Evolutionary conservation across 2,797 vertebrate genomes (phyloP).

Genomic region (Muscicapa comitata): DNA sequence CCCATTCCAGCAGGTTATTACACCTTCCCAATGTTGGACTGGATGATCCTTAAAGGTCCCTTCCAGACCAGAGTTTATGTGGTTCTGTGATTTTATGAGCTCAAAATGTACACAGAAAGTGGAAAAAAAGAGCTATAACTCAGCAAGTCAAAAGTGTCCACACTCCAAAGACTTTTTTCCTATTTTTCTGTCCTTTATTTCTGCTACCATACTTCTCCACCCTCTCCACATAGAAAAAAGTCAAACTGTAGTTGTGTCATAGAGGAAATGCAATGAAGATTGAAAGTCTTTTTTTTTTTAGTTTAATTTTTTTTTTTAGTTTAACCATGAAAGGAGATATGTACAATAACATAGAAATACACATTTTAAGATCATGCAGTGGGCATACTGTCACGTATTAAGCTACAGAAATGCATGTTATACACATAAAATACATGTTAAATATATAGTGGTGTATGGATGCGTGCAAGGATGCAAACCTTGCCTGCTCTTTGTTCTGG

Average conservation of each 20-base stretch:
- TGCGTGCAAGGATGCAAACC: neutral
- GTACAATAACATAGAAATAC: neutral
- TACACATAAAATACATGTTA: accelerated
- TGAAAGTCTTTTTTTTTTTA: neutral
- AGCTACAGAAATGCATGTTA: neutral
- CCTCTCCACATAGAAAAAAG: accelerated
- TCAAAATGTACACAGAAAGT: neutral
- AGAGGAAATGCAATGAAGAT: neutral
- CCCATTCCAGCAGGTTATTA: neutral
- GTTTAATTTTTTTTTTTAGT: neutral
- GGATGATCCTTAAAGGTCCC: neutral
- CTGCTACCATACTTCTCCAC: neutral
- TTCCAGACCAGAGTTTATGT: neutral
- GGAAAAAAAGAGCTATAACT: neutral
- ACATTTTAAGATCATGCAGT: neutral
- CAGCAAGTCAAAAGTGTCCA: neutral
- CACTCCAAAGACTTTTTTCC: neutral
- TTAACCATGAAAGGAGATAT: neutral
- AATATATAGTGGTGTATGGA: neutral
- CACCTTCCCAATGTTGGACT: neutral
- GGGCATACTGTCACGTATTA: neutral
- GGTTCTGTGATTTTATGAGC: neutral
- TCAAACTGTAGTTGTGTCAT: neutral
- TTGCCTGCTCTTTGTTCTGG: neutral
- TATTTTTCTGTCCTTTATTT: neutral